These are phyloP conservation scores for Gambusia holbrooki DNA, from an alignment of 2,113 vertebrate genomes.

Conservation along the genomic window DNA sequence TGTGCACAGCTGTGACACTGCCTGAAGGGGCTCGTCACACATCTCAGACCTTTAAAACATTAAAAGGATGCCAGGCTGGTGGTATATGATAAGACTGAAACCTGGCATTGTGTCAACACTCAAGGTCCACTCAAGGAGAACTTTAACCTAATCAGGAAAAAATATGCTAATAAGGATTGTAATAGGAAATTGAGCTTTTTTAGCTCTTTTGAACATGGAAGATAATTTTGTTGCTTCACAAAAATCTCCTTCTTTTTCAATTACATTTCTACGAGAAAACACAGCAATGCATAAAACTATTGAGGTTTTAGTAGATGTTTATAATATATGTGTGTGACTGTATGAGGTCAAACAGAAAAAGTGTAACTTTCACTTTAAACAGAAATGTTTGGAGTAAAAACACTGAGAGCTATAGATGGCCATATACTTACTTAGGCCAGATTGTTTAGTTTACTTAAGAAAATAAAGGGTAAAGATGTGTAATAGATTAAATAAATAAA, in stretches of 20 bases:
- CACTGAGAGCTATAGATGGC: neutral
- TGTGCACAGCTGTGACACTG: constrained; percentile 21
- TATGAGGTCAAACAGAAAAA: no score
- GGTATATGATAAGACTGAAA: constrained; percentile 4
- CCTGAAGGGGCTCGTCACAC: constrained; percentile 24
- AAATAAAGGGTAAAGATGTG: neutral
- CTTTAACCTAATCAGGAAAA: neutral
- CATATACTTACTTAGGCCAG: neutral
- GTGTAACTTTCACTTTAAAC: neutral
- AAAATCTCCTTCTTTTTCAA: no score
- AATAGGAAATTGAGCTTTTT: no score
- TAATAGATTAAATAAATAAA: neutral
- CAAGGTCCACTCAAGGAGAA: constrained; percentile 26
- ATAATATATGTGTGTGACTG: no score
- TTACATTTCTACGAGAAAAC: no score
- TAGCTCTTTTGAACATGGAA: no score
- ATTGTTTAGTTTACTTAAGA: no score
- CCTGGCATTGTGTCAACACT: neutral
- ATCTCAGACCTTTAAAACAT: constrained; percentile 10
- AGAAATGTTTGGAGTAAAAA: neutral
- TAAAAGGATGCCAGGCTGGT: constrained; percentile 20
- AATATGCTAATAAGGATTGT: no score
- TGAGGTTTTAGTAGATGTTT: neutral
- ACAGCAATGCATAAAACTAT: neutral
- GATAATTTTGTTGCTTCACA: no score